Percentiles rank a stretch among this genome's conserved stretches.
phyloP scores from a whole-genome alignment of 2,797 vertebrate genomes.

The Knipowitschia caucasica region DNA sequence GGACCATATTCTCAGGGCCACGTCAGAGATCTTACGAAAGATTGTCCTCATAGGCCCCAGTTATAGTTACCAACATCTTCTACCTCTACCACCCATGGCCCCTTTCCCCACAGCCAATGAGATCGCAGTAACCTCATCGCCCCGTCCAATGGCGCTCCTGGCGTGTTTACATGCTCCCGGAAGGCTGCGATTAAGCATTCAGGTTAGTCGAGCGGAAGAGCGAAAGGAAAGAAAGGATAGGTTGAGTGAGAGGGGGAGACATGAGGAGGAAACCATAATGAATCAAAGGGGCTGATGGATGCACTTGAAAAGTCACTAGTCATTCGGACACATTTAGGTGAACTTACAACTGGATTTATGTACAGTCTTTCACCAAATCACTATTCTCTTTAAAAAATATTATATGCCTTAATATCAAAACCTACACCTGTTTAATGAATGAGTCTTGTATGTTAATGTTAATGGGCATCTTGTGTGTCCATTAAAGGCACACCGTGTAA shows the following conservation, averaged over 20 bases:
- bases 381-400: neutral
- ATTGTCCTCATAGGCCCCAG: constrained; percentile 54
- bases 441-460: constrained; percentile 1
- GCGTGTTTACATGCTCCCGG: constrained; percentile 66
- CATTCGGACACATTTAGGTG: constrained; percentile 49
- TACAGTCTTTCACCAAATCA: neutral
- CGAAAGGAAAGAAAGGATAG: constrained; percentile 19
- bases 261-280: constrained; percentile 57
- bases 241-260: constrained; percentile 25
- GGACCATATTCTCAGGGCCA: constrained; percentile 54
- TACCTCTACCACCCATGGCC: constrained; percentile 50
- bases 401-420: neutral
- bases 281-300: constrained; percentile 57
- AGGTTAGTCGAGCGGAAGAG: constrained; percentile 68
- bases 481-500: too few relatives aligned
- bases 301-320: constrained; percentile 41
- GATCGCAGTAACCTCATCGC: constrained; percentile 31
- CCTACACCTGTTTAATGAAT: neutral
- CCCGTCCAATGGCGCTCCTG: constrained; percentile 59
- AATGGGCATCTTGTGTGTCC: constrained; percentile 3
- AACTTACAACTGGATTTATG: constrained; percentile 28
- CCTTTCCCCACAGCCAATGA: constrained; percentile 51
- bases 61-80: constrained; percentile 63
- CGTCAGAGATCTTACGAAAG: constrained; percentile 32
- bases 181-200: constrained; percentile 74